Evolutionary conservation across 2,113 vertebrate genomes (phyloP), one percentile per base, ranked within the genome.

Genomic region (Oophaga pumilio): DNA sequence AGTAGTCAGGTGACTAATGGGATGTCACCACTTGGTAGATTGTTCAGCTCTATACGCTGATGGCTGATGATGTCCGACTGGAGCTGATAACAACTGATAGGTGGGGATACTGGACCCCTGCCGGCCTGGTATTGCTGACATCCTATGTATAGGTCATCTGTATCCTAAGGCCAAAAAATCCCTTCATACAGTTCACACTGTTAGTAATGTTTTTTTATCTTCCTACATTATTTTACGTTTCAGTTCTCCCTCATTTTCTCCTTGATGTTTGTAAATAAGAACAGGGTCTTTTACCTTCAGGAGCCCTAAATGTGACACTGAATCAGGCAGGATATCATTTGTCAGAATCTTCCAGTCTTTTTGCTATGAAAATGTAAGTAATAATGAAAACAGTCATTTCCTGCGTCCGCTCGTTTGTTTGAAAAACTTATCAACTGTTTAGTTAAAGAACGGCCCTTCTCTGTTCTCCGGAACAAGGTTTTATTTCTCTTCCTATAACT

Each of bases 401-500:
- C 86, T 81, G 77, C 52, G 22, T 87, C 66, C 77, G 53, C 66
- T 74, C 28, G 43, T 81, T 74, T 87, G 86, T 87, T 87, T 87
- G 28, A 73, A 74, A 82, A 80, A 57, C 24, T 73, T 87, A 83
- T 81, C 78, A 87, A 60, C 22, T 49, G 66, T 81, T 82, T 87
- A 87, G 66, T 60, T 74, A 82, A 87, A 82, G 64, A 53, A 53
- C 24, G 17, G 26, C 56, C 28, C 43, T 28, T 53, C 13, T 78
- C 74, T 68, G 53, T 57, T 59, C 20, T 59, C 33, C 8, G 26
- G 33, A 20, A 43, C 43, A 73, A 43, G 26, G 43, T 53, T 28
- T 69, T 71, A 62, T 11, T 66, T 56, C 26, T 50, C 43, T 12
- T 64, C 43, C 76, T 33, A 50, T 24, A 66, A 82, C 80, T 52